Evolutionary conservation across 2,113 vertebrate species (phyloP).

Genomic region (Puffinus mauretanicus): DNA sequence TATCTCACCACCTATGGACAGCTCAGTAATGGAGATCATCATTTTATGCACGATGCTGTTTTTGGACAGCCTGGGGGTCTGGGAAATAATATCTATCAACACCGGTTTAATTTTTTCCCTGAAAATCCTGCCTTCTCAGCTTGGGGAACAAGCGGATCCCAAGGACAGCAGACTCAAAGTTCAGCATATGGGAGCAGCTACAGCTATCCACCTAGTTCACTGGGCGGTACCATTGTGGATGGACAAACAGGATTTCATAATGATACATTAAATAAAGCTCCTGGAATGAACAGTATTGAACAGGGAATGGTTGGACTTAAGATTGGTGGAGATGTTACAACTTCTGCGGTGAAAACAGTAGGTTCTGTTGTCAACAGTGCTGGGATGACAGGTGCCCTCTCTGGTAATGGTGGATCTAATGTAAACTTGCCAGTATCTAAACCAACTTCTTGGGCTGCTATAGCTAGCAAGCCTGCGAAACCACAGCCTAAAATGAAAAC

Average conservation of each 20-base stretch:
- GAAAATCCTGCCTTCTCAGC: conserved; percentile 95
- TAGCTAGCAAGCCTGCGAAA: conserved; percentile 94
- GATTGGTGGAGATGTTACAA: conserved; percentile 85
- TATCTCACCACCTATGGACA: conserved; percentile 95
- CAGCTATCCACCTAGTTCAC: conserved; percentile 91
- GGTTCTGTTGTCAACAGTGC: conserved; percentile 89
- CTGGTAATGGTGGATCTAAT: conserved; percentile 82
- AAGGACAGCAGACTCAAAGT: conserved; percentile 92
- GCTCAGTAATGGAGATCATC: conserved; percentile 94
- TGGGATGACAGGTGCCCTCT: conserved; percentile 78
- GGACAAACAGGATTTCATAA: conserved; percentile 93
- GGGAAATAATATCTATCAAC: conserved; percentile 91
- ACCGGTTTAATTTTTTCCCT: conserved; percentile 95
- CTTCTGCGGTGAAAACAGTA: conserved; percentile 87
- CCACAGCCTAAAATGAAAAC: conserved; percentile 89
- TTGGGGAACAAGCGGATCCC: conserved; percentile 92
- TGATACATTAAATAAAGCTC: conserved; percentile 91
- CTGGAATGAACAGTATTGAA: conserved; percentile 94
- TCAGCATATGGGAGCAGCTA: conserved; percentile 93
- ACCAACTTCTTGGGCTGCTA: conserved; percentile 93
- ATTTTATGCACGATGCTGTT: conserved; percentile 93
- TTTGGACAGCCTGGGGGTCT: conserved; percentile 93
- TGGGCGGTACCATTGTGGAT: conserved; percentile 92
- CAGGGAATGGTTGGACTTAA: conserved; percentile 95
- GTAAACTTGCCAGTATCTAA: conserved; percentile 88